Evolutionary conservation across 2,113 vertebrate genomes (phyloP).

Genomic region (Fregata magnificens): DNA sequence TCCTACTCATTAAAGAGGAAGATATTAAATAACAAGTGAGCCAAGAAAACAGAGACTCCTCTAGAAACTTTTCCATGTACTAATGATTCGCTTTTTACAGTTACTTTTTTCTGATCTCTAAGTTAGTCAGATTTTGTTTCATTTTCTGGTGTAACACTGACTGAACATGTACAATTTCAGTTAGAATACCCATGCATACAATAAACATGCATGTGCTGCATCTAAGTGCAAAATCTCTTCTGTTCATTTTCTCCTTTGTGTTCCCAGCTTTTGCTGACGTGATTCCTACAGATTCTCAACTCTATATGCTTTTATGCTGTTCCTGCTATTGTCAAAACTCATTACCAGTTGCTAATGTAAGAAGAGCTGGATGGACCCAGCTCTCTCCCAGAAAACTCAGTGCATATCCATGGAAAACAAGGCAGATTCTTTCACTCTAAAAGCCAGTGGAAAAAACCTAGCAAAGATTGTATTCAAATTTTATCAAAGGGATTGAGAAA

Average conservation of each 20-base stretch:
- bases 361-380: not conserved
- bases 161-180: not conserved
- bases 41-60: not conserved
- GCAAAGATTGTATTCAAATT: not conserved
- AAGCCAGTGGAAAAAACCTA: not conserved
- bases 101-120: not conserved
- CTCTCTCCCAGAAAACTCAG: not conserved
- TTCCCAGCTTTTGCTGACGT: not conserved
- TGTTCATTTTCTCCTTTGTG: not conserved
- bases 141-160: not conserved
- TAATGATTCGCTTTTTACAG: not conserved
- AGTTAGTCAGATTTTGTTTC: not conserved
- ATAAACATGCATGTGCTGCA: not conserved
- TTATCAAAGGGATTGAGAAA: not conserved
- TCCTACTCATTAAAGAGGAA: not conserved
- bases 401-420: accelerated
- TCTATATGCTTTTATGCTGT: not conserved
- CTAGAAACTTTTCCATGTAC: not conserved
- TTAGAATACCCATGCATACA: not conserved
- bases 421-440: not conserved
- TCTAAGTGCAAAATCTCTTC: not conserved
- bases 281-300: not conserved
- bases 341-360: not conserved
- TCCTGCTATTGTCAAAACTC: not conserved
- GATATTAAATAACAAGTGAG: not conserved